These are phyloP conservation scores for Drosophila tristis DNA, from an alignment of 1,140 invertebrate species.

Conservation along the genomic window DNA sequence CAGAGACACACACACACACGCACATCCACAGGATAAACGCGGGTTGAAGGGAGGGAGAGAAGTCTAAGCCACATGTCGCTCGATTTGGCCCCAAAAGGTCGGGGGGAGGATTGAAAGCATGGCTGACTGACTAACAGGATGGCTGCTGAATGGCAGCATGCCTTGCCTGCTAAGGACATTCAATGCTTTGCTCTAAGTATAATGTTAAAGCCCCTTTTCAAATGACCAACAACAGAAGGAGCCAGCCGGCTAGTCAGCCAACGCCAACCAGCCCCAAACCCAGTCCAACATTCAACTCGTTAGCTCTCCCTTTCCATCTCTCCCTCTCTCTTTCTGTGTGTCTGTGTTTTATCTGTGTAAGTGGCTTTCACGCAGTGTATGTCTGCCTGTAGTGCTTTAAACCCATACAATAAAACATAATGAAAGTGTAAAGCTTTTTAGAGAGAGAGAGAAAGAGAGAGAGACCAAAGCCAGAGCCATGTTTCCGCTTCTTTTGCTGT, in stretches of 20 bases:
- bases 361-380: constrained; percentile 70
- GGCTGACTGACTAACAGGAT: no score
- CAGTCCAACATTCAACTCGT: no score
- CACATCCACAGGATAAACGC: neutral
- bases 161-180: constrained; percentile 27
- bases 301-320: neutral
- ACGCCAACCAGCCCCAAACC: no score
- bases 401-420: constrained; percentile 80
- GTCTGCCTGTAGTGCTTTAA: constrained; percentile 35
- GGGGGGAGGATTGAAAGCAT: no score
- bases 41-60: neutral
- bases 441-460: constrained; percentile 11
- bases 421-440: constrained; percentile 78
- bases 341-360: constrained; percentile 42
- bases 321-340: neutral
- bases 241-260: neutral
- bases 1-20: constrained; percentile 14
- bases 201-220: constrained; percentile 50
- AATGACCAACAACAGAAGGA: constrained; percentile 43
- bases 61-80: constrained; percentile 24
- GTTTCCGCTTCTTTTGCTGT: no score
- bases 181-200: constrained; percentile 39
- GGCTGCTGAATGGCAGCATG: no score
- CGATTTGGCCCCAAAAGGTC: constrained; percentile 15
- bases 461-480: constrained; percentile 18